A percentile compares a stretch with the other conserved stretches of the same genome.
These are phyloP conservation scores for Drosophila barbarae DNA, from an alignment of 2,888 invertebrate species.

Conservation along the genomic window DNA sequence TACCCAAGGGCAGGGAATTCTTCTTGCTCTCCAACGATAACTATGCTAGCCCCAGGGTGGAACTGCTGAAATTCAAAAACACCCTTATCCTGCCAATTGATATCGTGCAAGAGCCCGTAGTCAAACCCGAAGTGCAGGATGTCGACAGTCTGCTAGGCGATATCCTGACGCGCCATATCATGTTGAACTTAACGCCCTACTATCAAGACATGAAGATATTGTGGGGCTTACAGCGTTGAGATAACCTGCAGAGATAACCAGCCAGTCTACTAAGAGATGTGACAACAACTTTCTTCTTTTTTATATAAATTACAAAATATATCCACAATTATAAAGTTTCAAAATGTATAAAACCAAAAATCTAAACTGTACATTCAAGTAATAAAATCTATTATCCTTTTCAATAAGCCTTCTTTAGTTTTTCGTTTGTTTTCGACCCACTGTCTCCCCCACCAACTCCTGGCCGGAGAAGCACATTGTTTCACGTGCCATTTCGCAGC, in stretches of 20 bases:
- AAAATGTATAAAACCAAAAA: background rate
- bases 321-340: background rate
- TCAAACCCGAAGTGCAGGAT: background rate
- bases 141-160: background rate
- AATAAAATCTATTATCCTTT: background rate
- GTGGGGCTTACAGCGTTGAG: no score
- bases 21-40: background rate
- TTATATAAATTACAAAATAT: no score
- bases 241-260: no score
- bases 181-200: background rate
- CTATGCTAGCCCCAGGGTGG: background rate
- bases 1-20: background rate
- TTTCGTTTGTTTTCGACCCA: slow-evolving; percentile 7
- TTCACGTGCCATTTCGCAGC: slow-evolving; percentile 68
- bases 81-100: background rate
- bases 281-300: no score
- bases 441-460: slow-evolving; percentile 34
- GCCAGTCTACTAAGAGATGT: background rate
- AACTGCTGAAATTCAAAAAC: background rate
- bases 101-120: background rate
- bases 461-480: slow-evolving; percentile 45
- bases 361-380: background rate
- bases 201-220: no score
- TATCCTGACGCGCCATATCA: background rate
- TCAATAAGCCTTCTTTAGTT: background rate